Base-by-base conservation (phyloP, 2,797 vertebrate species). In the Melanotaenia pygmaea region DNA sequence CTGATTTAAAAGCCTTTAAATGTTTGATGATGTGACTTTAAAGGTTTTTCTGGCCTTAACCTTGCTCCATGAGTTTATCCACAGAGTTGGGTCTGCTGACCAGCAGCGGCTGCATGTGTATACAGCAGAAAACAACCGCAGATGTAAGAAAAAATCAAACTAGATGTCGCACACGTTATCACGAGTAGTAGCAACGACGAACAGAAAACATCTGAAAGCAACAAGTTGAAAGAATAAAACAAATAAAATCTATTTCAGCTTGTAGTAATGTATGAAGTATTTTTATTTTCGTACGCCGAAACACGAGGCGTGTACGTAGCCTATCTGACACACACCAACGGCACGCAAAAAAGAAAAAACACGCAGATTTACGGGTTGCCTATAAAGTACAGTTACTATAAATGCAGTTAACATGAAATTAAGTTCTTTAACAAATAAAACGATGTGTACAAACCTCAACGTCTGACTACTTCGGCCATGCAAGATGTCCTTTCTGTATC, bases 11-110 rank as follows among this genome's bases (percentile, higher is more conserved):
- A 64, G 16, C 20, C 28, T 16, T 16, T 6, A 20, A 16, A 9
- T 20, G n/a, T 28, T 64, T 64, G 18, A 22, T 59, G n/a, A 6
- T 28, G 20, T n/a, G 4, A 22, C 50, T 11, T 54, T 37, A 24
- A 59, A 3, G 14, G 45, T n/a, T 32, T 16, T 11, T 65, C 24
- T 0, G 16, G 12, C 3, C 16, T 85, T 74, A 87, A 16, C 86
- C 83, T 40, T 74, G 81, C 78, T 91, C 88, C 86, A 90, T 90
- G 60, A 77, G 68, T 61, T 32, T 59, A 34, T 76, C 76, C 74
- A 57, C 64, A 18, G 61, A 62, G 64, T 59, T 47, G 16, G 26
- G 65, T 65, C 57, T 87, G 26, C 43, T 37, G 26, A 28, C 14
- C 54, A 67, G 54, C 37, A 28, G 67, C 2, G 62, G 40, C 35